These are phyloP conservation scores for Gandaritis pyraliata DNA, from an alignment of 2,888 invertebrate species.

Conservation along the genomic window DNA sequence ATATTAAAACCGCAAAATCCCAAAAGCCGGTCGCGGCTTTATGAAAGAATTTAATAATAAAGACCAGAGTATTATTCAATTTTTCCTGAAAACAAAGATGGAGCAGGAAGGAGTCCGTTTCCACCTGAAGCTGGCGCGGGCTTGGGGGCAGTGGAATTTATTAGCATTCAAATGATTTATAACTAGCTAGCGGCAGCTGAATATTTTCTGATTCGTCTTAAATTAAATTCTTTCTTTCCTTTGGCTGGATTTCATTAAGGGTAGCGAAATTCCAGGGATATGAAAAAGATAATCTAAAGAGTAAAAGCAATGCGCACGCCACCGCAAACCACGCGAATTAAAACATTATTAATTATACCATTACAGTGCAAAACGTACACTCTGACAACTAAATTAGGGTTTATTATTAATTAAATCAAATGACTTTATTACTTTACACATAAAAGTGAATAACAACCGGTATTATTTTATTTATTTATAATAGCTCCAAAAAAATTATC, in stretches of 20 bases:
- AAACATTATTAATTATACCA: slow-evolving; percentile 22
- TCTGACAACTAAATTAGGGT: neutral
- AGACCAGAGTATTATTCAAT: slow-evolving; percentile 79
- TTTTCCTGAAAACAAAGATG: slow-evolving; percentile 79
- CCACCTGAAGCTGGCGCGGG: slow-evolving; percentile 65
- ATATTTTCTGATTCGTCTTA: slow-evolving; percentile 83
- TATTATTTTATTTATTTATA: too few species aligned
- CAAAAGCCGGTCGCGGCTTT: slow-evolving; percentile 73
- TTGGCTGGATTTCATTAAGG: slow-evolving; percentile 82
- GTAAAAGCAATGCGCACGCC: slow-evolving; percentile 25
- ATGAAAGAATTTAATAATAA: slow-evolving; percentile 81
- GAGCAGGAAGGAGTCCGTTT: slow-evolving; percentile 75
- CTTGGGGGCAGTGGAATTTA: slow-evolving; percentile 79
- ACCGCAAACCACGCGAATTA: slow-evolving; percentile 22
- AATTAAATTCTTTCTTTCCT: slow-evolving; percentile 84
- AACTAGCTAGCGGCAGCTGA: slow-evolving; percentile 82
- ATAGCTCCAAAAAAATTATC: too few species aligned
- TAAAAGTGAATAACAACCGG: too few species aligned
- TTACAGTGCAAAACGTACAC: neutral
- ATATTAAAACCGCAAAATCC: slow-evolving; percentile 78
- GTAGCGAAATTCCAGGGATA: slow-evolving; percentile 76
- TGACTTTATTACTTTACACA: neutral
- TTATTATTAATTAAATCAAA: neutral
- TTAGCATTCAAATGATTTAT: slow-evolving; percentile 85
- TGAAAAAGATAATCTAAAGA: slow-evolving; percentile 76